Conservation (phyloP, 2,888 invertebrate genomes). For the Drymonia ruficornis region DNA sequence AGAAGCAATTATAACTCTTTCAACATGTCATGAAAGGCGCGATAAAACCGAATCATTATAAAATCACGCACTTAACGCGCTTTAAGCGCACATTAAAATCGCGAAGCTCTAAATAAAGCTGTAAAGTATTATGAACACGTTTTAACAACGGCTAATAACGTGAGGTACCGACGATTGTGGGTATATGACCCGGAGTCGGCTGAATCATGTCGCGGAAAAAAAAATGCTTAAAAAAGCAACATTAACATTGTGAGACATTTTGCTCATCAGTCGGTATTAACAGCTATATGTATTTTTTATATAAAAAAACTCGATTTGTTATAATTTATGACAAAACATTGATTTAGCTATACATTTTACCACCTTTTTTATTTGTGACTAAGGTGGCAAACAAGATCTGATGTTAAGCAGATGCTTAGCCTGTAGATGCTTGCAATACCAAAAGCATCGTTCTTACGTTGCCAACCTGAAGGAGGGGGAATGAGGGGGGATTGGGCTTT, state of each 20-base stretch:
- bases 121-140: slow-evolving; percentile 31
- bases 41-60: slow-evolving; percentile 11
- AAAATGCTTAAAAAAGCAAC: slow-evolving; percentile 36
- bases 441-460: too few relatives aligned
- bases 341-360: too few relatives aligned
- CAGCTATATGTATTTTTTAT: slow-evolving; percentile 6
- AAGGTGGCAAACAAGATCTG: too few relatives aligned
- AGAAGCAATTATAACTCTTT: neutral
- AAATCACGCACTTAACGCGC: slow-evolving; percentile 14
- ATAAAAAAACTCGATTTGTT: too few relatives aligned
- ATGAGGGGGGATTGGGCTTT: too few relatives aligned
- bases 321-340: too few relatives aligned
- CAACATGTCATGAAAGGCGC: neutral
- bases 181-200: slow-evolving; percentile 65
- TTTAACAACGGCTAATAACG: slow-evolving; percentile 28
- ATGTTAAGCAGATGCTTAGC: too few relatives aligned
- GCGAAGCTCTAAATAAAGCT: slow-evolving; percentile 24
- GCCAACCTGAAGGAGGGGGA: too few relatives aligned
- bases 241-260: slow-evolving; percentile 25
- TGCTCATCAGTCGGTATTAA: slow-evolving; percentile 18
- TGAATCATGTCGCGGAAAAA: slow-evolving; percentile 60
- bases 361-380: neutral
- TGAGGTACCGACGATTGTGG: slow-evolving; percentile 41
- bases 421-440: too few relatives aligned
- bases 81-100: slow-evolving; percentile 16